phyloP scores from a whole-genome alignment of 2,113 vertebrate genomes.

The Lagopus leucura region DNA sequence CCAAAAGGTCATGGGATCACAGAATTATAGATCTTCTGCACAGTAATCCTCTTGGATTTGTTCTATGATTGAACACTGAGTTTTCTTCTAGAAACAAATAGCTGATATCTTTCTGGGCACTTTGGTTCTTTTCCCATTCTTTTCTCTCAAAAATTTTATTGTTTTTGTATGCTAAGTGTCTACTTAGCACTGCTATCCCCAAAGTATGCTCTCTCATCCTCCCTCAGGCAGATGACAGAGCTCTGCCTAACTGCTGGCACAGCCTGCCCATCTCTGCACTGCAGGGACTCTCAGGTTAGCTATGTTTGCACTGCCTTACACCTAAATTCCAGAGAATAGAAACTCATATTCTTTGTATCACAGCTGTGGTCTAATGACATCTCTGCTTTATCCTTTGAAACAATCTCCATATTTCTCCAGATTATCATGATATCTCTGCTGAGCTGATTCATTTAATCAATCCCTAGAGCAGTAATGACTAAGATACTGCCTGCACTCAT shows the following conservation, averaged over 20 bases:
- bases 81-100: neutral
- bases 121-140: neutral
- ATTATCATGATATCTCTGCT: neutral
- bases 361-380: accelerated
- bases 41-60: neutral
- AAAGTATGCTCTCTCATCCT: accelerated
- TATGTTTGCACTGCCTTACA: neutral
- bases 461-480: accelerated
- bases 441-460: neutral
- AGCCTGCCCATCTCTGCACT: neutral
- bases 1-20: neutral
- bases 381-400: neutral
- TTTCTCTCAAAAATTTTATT: neutral
- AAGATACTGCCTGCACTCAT: neutral
- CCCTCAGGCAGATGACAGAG: neutral
- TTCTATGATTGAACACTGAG: neutral
- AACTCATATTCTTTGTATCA: neutral
- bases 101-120: neutral
- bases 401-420: neutral
- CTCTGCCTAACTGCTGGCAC: accelerated
- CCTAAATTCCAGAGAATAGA: neutral
- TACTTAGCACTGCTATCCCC: neutral
- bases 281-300: neutral
- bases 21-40: neutral
- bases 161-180: neutral